Percentiles rank a stretch among this genome's conserved stretches.
These are phyloP conservation scores for Knipowitschia caucasica DNA, from an alignment of 2,797 vertebrate genomes.

Conservation along the genomic window DNA sequence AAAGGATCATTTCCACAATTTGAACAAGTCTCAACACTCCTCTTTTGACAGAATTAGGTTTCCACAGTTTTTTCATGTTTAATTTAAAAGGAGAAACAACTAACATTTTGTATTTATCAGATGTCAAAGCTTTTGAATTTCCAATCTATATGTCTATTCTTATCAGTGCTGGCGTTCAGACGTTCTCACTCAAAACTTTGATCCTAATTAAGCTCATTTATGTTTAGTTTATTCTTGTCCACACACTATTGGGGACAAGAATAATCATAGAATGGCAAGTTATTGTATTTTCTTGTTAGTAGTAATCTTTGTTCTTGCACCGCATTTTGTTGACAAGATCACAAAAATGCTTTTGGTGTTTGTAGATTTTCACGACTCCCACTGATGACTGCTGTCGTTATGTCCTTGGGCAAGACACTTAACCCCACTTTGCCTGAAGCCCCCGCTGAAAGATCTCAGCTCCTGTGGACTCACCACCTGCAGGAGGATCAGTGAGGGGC, in stretches of 20 bases:
- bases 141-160: conserved; percentile 40
- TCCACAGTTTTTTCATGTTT: conserved; percentile 12
- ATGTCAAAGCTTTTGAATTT: conserved; percentile 5
- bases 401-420: too few species aligned
- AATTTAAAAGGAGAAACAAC: conserved; percentile 26
- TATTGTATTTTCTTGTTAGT: neutral
- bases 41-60: conserved; percentile 34
- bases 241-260: too few species aligned
- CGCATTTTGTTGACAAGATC: too few species aligned
- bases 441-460: too few species aligned
- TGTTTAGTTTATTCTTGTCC: too few species aligned
- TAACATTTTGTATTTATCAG: conserved; percentile 11
- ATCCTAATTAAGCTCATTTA: conserved; percentile 12
- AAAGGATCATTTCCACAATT: conserved; percentile 17
- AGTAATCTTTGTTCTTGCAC: neutral
- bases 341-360: too few species aligned
- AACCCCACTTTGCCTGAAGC: too few species aligned
- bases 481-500: too few species aligned
- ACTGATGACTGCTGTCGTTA: too few species aligned
- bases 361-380: too few species aligned
- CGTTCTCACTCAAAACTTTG: conserved; percentile 5
- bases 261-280: neutral
- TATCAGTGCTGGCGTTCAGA: conserved; percentile 18
- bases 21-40: conserved; percentile 7
- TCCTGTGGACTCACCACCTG: too few species aligned